Conservation (phyloP, 1,140 invertebrate species). For the Heliconius hewitsoni region DNA sequence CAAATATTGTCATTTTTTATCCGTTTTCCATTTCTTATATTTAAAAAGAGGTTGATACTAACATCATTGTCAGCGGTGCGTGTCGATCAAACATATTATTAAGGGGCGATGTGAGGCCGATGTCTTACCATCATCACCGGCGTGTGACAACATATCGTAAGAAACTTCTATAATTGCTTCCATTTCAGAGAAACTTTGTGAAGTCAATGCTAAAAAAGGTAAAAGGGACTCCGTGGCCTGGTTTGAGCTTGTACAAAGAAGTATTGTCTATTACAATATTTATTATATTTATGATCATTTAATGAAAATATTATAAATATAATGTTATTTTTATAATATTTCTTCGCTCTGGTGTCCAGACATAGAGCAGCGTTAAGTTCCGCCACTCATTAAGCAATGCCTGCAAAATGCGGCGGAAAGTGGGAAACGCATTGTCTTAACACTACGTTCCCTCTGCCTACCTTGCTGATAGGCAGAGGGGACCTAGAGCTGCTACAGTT, state of each 20-base stretch:
- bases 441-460: no score
- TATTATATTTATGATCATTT: background rate
- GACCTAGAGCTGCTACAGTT: no score
- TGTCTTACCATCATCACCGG: constrained; percentile 41
- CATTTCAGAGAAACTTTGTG: constrained; percentile 62
- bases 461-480: no score
- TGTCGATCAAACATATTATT: constrained; percentile 48
- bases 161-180: constrained; percentile 55
- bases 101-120: constrained; percentile 49
- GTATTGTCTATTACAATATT: background rate
- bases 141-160: constrained; percentile 61
- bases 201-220: constrained; percentile 46
- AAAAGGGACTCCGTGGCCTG: constrained; percentile 23
- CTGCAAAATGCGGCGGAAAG: no score
- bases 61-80: constrained; percentile 65
- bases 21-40: constrained; percentile 55
- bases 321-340: no score
- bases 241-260: background rate
- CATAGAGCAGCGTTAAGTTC: no score
- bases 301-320: no score
- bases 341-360: no score
- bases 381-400: no score
- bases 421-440: no score
- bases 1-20: background rate
- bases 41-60: constrained; percentile 35